Percentiles rank a stretch among this genome's conserved stretches.
phyloP scores from a whole-genome alignment of 2,797 vertebrate genomes.

The Pogoniulus pusillus region DNA sequence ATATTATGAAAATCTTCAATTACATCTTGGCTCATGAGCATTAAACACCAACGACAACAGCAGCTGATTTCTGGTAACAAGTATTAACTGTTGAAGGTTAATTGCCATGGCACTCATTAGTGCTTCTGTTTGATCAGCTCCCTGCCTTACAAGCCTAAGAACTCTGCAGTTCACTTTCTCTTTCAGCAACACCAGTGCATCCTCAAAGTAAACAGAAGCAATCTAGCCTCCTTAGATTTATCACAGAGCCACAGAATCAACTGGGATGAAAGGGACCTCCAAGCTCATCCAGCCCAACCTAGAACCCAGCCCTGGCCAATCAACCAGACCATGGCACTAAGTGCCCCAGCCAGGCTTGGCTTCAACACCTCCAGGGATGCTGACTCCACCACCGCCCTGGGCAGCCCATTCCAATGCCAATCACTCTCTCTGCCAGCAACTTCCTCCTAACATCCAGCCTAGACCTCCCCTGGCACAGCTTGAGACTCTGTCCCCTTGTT shows the following conservation, averaged over 20 bases:
- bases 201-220: not conserved
- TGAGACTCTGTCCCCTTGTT: too few species aligned
- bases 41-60: rapidly evolving
- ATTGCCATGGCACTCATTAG: not conserved
- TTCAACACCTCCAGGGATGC: too few species aligned
- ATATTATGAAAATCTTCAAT: not conserved
- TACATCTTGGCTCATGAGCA: not conserved
- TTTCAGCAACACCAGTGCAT: not conserved
- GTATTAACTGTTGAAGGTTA: not conserved
- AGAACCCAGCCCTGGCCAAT: too few species aligned
- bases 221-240: not conserved
- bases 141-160: not conserved
- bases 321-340: too few species aligned
- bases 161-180: not conserved
- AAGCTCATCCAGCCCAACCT: too few species aligned
- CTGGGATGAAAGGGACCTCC: too few species aligned
- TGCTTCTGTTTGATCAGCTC: not conserved
- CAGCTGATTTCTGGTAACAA: not conserved
- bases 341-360: too few species aligned
- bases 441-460: too few species aligned
- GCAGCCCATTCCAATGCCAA: too few species aligned
- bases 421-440: too few species aligned
- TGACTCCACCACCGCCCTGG: too few species aligned
- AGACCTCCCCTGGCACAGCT: too few species aligned
- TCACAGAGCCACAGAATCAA: not conserved